phyloP scores from a whole-genome alignment of 2,113 vertebrate genomes.

The Physeter macrocephalus region DNA sequence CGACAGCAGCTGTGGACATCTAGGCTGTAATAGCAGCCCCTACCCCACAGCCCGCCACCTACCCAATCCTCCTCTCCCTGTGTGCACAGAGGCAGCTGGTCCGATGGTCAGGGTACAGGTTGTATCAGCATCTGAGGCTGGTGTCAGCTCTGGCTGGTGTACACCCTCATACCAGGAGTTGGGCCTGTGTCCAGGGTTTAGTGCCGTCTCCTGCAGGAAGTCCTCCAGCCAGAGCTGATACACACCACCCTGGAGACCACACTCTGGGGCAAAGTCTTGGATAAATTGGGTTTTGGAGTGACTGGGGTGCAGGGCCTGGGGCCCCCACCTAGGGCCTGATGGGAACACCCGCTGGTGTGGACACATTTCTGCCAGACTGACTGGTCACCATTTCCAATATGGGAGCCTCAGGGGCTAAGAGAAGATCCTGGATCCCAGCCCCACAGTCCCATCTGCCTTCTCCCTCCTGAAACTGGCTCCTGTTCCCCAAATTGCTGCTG shows the following conservation, averaged over 20 bases:
- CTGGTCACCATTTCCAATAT: not conserved
- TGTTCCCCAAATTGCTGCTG: not conserved
- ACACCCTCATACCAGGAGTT: not conserved
- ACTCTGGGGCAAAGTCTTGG: not conserved
- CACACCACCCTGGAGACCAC: not conserved
- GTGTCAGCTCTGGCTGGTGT: not conserved
- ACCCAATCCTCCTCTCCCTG: not conserved
- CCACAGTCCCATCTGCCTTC: not conserved
- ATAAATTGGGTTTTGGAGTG: not conserved
- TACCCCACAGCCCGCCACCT: rapidly evolving
- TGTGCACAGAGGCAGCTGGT: not conserved
- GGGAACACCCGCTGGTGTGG: not conserved
- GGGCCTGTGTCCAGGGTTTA: not conserved
- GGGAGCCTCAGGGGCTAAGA: not conserved
- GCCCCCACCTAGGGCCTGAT: rapidly evolving
- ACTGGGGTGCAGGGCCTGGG: not conserved
- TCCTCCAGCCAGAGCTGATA: not conserved
- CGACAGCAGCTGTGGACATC: not conserved
- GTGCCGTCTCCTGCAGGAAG: not conserved
- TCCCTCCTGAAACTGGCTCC: not conserved
- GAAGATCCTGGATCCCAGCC: not conserved
- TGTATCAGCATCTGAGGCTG: rapidly evolving
- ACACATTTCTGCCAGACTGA: not conserved
- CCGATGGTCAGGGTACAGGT: not conserved
- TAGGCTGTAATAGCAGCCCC: too few relatives aligned